Percentiles rank a stretch among this genome's conserved stretches.
Conservation (phyloP, 2,797 vertebrate species). For the Hipposideros larvatus region DNA sequence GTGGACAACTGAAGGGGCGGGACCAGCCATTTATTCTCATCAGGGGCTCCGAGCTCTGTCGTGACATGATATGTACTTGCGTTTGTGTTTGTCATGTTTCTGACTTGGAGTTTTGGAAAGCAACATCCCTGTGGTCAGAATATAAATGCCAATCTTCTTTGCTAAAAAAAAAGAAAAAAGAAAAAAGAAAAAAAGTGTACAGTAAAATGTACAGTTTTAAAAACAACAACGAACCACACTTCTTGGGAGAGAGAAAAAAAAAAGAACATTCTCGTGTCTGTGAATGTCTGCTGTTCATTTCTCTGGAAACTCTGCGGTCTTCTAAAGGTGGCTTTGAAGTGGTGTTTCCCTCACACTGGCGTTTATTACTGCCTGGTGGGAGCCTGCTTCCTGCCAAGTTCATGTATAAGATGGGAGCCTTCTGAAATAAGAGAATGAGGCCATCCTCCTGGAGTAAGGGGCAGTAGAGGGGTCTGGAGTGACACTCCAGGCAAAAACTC, state of each 20-base stretch:
- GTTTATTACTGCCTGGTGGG: not conserved
- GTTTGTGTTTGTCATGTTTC: slow-evolving; percentile 91
- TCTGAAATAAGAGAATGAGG: not conserved
- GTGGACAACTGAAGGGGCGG: slow-evolving; percentile 74
- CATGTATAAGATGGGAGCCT: not conserved
- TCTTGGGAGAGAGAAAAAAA: slow-evolving; percentile 74
- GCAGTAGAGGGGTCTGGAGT: not conserved
- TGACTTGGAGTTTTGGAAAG: slow-evolving; percentile 92
- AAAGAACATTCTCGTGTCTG: slow-evolving; percentile 81
- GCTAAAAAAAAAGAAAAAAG: slow-evolving; percentile 87
- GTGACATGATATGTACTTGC: slow-evolving; percentile 89
- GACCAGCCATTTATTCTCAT: slow-evolving; percentile 78
- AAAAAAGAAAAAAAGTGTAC: slow-evolving; percentile 71
- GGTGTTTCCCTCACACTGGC: slow-evolving; percentile 32
- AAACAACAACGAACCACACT: slow-evolving; percentile 54
- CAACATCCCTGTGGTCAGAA: slow-evolving; percentile 92
- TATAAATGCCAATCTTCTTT: slow-evolving; percentile 83
- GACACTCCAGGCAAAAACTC: not conserved
- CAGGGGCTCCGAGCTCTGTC: slow-evolving; percentile 89
- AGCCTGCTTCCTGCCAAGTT: slow-evolving; percentile 46
- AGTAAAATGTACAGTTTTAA: slow-evolving; percentile 86
- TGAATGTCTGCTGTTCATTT: slow-evolving; percentile 70
- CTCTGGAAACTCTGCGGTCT: slow-evolving; percentile 74
- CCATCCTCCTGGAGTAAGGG: not conserved
- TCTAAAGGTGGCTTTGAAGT: slow-evolving; percentile 56